A percentile compares a stretch with the other conserved stretches of the same genome.
These are phyloP conservation scores for Axea sp. DNA, from an alignment of 2,888 invertebrate genomes.

Conservation along the genomic window DNA sequence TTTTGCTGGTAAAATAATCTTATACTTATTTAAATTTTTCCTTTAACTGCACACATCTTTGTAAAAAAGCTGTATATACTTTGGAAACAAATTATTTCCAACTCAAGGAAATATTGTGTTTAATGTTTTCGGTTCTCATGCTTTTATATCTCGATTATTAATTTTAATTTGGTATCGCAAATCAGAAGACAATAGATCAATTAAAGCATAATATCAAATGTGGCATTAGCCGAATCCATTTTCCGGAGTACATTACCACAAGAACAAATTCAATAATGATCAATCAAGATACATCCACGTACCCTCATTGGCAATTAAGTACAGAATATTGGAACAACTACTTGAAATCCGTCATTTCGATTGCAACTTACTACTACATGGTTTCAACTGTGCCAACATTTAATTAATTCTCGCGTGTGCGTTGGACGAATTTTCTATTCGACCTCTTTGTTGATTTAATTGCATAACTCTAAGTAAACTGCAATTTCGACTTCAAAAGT, in stretches of 20 bases:
- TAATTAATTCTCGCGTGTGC: constrained; percentile 37
- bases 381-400: constrained; percentile 31
- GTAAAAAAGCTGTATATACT: no score
- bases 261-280: constrained; percentile 40
- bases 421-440: constrained; percentile 26
- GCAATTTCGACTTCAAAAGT: constrained; percentile 12
- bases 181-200: constrained; percentile 3
- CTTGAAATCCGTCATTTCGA: constrained; percentile 44
- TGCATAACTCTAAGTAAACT: constrained; percentile 14
- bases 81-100: no score
- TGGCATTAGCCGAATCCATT: background rate
- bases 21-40: no score
- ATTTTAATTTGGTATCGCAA: no score
- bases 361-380: constrained; percentile 28
- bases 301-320: constrained; percentile 28
- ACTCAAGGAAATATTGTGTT: no score
- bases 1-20: no score
- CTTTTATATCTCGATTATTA: no score
- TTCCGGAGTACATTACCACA: constrained; percentile 7
- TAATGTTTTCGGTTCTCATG: no score
- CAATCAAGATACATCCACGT: constrained; percentile 38
- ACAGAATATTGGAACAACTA: constrained; percentile 32
- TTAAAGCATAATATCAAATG: constrained; percentile 8
- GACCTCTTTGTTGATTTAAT: constrained; percentile 30
- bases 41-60: no score